Evolutionary conservation across 2,113 vertebrate species (phyloP).

Genomic region (Hydropotes inermis): DNA sequence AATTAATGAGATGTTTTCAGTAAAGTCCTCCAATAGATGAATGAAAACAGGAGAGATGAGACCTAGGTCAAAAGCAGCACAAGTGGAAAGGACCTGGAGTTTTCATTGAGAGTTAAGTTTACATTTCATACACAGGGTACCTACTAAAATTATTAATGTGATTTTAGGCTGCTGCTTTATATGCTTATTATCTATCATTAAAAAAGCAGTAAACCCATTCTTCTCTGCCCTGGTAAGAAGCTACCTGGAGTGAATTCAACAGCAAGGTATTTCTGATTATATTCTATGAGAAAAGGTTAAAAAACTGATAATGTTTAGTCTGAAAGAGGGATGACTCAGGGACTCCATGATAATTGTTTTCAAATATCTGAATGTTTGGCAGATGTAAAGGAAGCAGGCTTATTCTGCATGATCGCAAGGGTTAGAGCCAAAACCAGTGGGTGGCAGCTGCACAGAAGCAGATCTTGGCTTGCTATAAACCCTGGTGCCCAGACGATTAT

Average conservation of each 20-base stretch:
- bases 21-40: background rate
- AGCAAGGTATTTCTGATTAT: constrained; percentile 36
- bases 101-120: background rate
- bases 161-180: background rate
- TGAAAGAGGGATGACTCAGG: constrained; percentile 60
- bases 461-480: background rate
- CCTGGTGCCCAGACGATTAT: background rate
- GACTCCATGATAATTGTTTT: constrained; percentile 40
- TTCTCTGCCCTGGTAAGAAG: constrained; percentile 10
- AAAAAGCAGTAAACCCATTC: background rate
- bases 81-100: background rate
- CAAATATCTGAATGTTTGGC: constrained; percentile 45
- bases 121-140: background rate
- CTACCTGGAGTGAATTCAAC: constrained; percentile 6
- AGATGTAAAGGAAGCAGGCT: background rate
- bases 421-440: background rate
- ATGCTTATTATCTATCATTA: background rate
- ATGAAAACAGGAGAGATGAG: background rate
- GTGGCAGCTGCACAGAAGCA: background rate
- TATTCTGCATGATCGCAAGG: background rate
- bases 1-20: background rate
- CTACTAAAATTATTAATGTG: background rate
- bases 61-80: background rate
- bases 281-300: constrained; percentile 38
- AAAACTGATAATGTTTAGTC: constrained; percentile 55